Evolutionary conservation across 2,113 vertebrate genomes (phyloP), one percentile per base, ranked within the genome.

Genomic region (Campylomormyrus numenius): DNA sequence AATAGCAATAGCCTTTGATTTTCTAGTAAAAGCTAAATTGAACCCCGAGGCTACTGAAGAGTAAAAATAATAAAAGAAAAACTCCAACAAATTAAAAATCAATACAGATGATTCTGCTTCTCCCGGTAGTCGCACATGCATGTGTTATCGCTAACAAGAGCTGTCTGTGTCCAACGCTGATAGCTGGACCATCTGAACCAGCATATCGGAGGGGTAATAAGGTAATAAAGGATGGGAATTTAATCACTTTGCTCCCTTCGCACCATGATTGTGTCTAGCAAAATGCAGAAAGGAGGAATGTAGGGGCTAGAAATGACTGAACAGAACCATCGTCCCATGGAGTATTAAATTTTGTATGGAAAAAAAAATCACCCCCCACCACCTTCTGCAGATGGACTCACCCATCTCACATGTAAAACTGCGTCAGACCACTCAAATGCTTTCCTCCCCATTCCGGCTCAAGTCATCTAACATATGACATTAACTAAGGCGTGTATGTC

Each of bases 81-180:
- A 56, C 27, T 48, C 35, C 62, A 53, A n/a, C 88, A 89, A 50
- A 50, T 89, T 77, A 77, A 89, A 89, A 88, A 88, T 88, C 52
- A n/a, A 88, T 88, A 66, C 27, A 42, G 39, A 62, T 45, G 39
- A 48, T 56, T 19, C 31, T 35, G 31, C 31, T 42, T 15, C 27
- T 10, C 31, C 42, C 87, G 2, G 31, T 7, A 80, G 35, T 24
- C 9, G 5, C 39, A 62, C 56, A 58, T 8, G 42, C 53, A 62
- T 66, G 56, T 11, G 31, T 62, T 70, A 89, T 49, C 62, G 35
- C 46, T 49, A 48, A 77, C 66, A 17, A 52, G 62, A 10, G 27
- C 46, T 77, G 24, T 46, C 46, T 35, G n/a, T 21, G 19, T 45
- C 70, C 19, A 42, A 24, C 17, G 17, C 46, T 77, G 70, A 50